These are phyloP conservation scores for Galaxias olidus DNA, from an alignment of 2,797 vertebrate species.

Conservation along the genomic window DNA sequence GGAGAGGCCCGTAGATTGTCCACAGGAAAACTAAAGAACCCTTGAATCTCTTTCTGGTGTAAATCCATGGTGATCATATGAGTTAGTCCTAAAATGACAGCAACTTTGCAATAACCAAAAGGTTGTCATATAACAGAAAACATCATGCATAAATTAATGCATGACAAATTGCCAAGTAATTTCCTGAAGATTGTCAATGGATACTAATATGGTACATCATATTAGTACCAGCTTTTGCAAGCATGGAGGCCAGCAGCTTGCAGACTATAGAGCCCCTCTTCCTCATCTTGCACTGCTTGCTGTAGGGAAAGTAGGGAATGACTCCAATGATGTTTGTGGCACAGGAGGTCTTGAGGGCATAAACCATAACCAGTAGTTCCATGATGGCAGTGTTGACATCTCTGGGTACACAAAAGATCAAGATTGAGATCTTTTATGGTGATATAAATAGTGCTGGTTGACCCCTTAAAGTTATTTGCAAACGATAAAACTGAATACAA, in stretches of 20 bases:
- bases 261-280: constrained; percentile 98
- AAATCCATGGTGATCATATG: constrained; percentile 99
- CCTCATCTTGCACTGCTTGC: constrained; percentile 99
- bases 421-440: no score
- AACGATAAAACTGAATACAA: no score
- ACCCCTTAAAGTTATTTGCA: no score
- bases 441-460: no score
- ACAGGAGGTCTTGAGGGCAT: constrained; percentile 94
- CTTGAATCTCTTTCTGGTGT: constrained; percentile 99
- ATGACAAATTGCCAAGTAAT: no score
- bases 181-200: no score
- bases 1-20: constrained; percentile 97
- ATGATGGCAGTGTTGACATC: constrained; percentile 98
- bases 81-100: constrained; percentile 94
- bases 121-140: no score
- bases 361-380: constrained; percentile 97
- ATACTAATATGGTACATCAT: no score
- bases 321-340: constrained; percentile 97
- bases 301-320: constrained; percentile 98
- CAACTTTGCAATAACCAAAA: no score
- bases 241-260: constrained; percentile 96
- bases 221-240: constrained; percentile 97
- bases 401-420: constrained; percentile 70
- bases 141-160: no score
- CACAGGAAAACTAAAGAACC: constrained; percentile 98